phyloP scores from a whole-genome alignment of 2,888 invertebrate genomes.

The Meganola albula region DNA sequence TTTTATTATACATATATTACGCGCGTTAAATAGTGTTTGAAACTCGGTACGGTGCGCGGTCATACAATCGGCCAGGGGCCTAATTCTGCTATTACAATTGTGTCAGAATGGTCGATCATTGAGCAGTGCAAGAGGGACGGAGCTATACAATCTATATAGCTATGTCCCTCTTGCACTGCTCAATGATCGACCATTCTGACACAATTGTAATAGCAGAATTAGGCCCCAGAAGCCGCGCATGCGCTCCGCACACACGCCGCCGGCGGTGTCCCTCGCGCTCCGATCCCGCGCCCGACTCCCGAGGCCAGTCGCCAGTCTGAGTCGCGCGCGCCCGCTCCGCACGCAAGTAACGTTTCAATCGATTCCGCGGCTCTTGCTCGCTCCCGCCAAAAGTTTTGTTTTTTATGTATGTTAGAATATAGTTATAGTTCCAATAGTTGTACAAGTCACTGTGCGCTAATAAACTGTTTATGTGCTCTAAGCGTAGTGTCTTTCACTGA shows the following conservation, averaged over 20 bases:
- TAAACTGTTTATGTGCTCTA: conserved; percentile 3
- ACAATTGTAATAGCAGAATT: no score
- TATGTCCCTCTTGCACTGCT: no score
- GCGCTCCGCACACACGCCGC: conserved; percentile 2
- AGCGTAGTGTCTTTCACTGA: conserved; percentile 3
- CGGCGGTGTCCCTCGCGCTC: conserved; percentile 2
- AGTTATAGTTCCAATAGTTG: conserved; percentile 6
- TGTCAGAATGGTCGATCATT: no score
- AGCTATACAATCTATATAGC: no score
- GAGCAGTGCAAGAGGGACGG: no score
- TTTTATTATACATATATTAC: conserved; percentile 9
- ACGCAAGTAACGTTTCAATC: conserved; percentile 2
- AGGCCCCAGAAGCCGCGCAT: conserved; percentile 4
- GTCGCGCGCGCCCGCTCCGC: conserved; percentile 3
- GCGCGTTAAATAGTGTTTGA: conserved; percentile 3
- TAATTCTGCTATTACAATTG: no score
- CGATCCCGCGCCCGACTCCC: conserved; percentile 3
- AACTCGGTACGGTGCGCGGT: conserved; percentile 5
- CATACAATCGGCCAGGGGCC: conserved; percentile 6
- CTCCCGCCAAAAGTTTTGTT: conserved; percentile 7
- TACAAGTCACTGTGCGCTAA: conserved; percentile 6
- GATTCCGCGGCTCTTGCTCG: conserved; percentile 5
- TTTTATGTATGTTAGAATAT: conserved; percentile 6
- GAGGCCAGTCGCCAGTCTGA: conserved; percentile 3
- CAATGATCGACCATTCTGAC: no score